Evolutionary conservation across 2,888 invertebrate genomes (phyloP).

Genomic region (Notodonta ziczac): DNA sequence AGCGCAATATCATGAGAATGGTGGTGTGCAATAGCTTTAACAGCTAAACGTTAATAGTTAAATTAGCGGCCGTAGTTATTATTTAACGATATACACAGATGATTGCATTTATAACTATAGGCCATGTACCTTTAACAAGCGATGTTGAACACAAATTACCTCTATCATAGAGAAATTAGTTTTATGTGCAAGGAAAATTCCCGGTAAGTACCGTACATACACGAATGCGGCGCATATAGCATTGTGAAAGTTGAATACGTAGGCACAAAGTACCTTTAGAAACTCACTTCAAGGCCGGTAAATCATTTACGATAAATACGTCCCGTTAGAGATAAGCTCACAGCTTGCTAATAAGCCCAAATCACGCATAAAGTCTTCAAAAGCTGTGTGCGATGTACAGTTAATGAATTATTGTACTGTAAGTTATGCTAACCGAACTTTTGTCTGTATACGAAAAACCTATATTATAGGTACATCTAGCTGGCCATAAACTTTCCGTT

Average conservation of each 20-base stretch:
- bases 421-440: not conserved
- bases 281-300: constrained; percentile 4
- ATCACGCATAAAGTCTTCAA: constrained; percentile 17
- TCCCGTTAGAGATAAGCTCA: constrained; percentile 33
- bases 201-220: not conserved
- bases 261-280: not conserved
- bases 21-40: constrained; percentile 41
- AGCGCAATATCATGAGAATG: constrained; percentile 39
- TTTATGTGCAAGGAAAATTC: too few species aligned
- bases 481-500: too few species aligned
- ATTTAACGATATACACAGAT: constrained; percentile 49
- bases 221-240: not conserved
- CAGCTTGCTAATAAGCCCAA: constrained; percentile 34
- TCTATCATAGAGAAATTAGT: too few species aligned
- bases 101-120: constrained; percentile 44
- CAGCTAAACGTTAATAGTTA: constrained; percentile 46
- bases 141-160: not conserved
- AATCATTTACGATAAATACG: constrained; percentile 15
- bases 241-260: not conserved
- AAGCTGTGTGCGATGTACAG: not conserved
- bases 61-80: constrained; percentile 49
- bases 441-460: too few species aligned
- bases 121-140: constrained; percentile 28
- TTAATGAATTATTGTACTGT: too few species aligned
- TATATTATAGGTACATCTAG: too few species aligned